These are phyloP conservation scores for Dicyrtoma fusca DNA, from an alignment of 2,888 invertebrate genomes.

Conservation along the genomic window DNA sequence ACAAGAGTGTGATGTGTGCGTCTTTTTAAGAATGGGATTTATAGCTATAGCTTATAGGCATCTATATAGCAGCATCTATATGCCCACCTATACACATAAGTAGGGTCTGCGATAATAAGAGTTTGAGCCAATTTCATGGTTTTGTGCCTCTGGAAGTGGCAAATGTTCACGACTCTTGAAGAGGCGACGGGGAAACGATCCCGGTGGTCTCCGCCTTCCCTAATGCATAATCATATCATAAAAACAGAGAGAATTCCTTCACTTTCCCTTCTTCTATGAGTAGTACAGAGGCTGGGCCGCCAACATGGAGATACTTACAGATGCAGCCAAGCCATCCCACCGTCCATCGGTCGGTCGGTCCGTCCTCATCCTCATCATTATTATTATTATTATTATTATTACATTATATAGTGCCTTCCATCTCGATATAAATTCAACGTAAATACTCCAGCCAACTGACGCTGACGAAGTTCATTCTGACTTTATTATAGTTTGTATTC, in stretches of 20 bases:
- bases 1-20: not conserved
- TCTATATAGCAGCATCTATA: too few relatives aligned
- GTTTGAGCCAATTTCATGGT: conserved; percentile 44
- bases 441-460: not conserved
- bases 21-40: conserved; percentile 14
- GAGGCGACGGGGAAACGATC: conserved; percentile 32
- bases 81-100: too few relatives aligned
- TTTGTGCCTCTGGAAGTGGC: conserved; percentile 41
- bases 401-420: not conserved
- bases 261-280: conserved; percentile 11
- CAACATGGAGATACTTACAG: too few relatives aligned
- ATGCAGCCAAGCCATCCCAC: too few relatives aligned
- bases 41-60: too few relatives aligned
- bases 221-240: conserved; percentile 31
- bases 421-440: not conserved
- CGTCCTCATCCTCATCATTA: too few relatives aligned
- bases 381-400: too few relatives aligned
- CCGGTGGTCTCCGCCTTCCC: conserved; percentile 40
- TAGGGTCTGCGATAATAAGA: conserved; percentile 13
- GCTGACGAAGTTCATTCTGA: not conserved
- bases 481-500: not conserved
- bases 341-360: too few relatives aligned
- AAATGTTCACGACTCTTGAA: conserved; percentile 31
- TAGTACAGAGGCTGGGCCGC: not conserved
- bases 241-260: conserved; percentile 21